Percentiles rank a stretch among this genome's conserved stretches.
Evolutionary conservation across 2,797 vertebrate genomes (phyloP).

Genomic region (Sternotherus odoratus): DNA sequence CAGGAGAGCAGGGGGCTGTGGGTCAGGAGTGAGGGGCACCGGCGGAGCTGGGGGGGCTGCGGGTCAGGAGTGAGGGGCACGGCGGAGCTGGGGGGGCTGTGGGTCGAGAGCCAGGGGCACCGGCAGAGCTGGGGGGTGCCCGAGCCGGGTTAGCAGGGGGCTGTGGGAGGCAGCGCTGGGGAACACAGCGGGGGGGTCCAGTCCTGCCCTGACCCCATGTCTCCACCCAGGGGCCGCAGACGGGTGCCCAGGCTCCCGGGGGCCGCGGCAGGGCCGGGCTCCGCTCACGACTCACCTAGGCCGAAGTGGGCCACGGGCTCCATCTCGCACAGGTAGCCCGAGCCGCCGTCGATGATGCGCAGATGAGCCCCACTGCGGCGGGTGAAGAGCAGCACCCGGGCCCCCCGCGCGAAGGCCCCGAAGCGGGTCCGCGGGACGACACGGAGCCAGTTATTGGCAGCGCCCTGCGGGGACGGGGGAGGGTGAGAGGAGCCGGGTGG

Average conservation of each 20-base stretch:
- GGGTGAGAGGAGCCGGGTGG: neutral
- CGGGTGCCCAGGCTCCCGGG: neutral
- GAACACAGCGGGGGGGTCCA: neutral
- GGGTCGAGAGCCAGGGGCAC: no score
- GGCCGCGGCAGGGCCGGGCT: neutral
- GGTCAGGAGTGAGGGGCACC: no score
- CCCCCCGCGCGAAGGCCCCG: slow-evolving; percentile 94
- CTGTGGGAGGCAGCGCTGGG: no score
- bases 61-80: no score
- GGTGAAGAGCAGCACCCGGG: slow-evolving; percentile 96
- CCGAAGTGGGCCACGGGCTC: slow-evolving; percentile 98
- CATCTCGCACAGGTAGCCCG: slow-evolving; percentile 98
- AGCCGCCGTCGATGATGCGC: slow-evolving; percentile 95
- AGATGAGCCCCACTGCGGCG: slow-evolving; percentile 92
- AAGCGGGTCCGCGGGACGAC: slow-evolving; percentile 94
- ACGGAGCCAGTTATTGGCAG: slow-evolving; percentile 92
- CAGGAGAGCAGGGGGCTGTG: no score
- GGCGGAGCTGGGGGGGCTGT: no score
- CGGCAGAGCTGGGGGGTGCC: no score
- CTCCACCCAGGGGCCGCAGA: neutral
- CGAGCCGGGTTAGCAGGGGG: no score
- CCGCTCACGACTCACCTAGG: slow-evolving; percentile 83
- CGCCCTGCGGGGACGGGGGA: slow-evolving; percentile 82
- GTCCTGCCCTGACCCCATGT: neutral
- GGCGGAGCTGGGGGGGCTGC: no score